phyloP scores from a whole-genome alignment of 1,140 invertebrate species.

The Drosophila cardini region DNA sequence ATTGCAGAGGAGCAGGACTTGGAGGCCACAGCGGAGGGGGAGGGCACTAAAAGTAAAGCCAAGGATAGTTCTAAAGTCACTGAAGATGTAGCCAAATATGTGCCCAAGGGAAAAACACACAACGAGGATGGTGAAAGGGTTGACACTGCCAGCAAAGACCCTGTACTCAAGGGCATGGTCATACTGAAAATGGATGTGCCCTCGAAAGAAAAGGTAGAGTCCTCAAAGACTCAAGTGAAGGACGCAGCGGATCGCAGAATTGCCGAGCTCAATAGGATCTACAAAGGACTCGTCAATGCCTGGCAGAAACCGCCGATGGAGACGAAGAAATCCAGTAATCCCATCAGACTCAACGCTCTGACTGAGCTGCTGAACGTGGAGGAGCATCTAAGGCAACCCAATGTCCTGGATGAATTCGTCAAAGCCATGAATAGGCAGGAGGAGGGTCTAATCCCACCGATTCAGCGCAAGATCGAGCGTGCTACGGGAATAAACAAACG shows the following conservation, averaged over 20 bases:
- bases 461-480: not conserved
- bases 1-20: slow-evolving; percentile 7
- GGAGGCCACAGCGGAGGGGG: not conserved
- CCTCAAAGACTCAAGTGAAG: not conserved
- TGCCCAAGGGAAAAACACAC: not conserved
- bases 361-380: slow-evolving; percentile 48
- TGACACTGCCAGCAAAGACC: not conserved
- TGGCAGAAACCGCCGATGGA: slow-evolving; percentile 22
- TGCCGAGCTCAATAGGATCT: slow-evolving; percentile 43
- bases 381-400: slow-evolving; percentile 34
- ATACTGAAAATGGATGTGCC: slow-evolving; percentile 23
- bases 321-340: not conserved
- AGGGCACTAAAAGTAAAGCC: no score
- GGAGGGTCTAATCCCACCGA: not conserved
- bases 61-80: not conserved
- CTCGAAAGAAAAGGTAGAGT: not conserved
- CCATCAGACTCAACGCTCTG: slow-evolving; percentile 39
- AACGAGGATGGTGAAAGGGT: not conserved
- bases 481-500: not conserved
- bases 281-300: slow-evolving; percentile 32
- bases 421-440: slow-evolving; percentile 45
- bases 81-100: not conserved
- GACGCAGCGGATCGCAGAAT: slow-evolving; percentile 23
- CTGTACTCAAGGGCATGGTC: slow-evolving; percentile 1
- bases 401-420: slow-evolving; percentile 55